phyloP scores from a whole-genome alignment of 2,888 invertebrate genomes.

The Sclerodermus sp. region DNA sequence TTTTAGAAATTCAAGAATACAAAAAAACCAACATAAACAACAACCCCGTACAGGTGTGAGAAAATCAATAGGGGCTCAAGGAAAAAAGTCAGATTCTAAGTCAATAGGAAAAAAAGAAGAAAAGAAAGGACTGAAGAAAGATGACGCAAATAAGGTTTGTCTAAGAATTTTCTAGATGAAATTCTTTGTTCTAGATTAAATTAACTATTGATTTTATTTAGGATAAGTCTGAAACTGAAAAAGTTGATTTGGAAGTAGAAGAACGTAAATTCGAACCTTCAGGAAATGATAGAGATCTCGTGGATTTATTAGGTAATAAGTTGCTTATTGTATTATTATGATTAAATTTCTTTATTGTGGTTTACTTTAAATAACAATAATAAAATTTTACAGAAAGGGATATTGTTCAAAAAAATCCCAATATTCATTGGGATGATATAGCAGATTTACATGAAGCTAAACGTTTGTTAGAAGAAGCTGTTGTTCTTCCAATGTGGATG shows the following conservation, averaged over 20 bases:
- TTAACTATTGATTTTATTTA: conserved; percentile 19
- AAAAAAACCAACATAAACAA: conserved; percentile 47
- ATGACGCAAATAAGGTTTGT: conserved; percentile 46
- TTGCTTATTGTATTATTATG: not conserved
- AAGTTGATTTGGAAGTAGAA: conserved; percentile 67
- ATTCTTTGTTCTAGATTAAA: too few relatives aligned
- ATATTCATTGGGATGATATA: conserved; percentile 93
- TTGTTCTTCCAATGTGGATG: conserved; percentile 96
- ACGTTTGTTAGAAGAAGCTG: conserved; percentile 91
- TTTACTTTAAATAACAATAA: not conserved
- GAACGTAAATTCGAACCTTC: conserved; percentile 85
- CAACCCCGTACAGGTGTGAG: conserved; percentile 46
- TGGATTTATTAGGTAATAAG: conserved; percentile 78
- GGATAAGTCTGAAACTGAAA: conserved; percentile 70
- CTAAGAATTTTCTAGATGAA: not conserved
- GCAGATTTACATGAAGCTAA: conserved; percentile 89
- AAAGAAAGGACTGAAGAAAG: conserved; percentile 59
- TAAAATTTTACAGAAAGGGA: conserved; percentile 70
- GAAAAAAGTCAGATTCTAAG: conserved; percentile 55
- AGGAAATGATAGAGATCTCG: conserved; percentile 85
- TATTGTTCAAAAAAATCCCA: conserved; percentile 95
- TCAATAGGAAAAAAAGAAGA: conserved; percentile 51
- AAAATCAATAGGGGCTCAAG: conserved; percentile 48
- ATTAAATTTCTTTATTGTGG: not conserved
- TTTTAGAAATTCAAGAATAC: conserved; percentile 47